Evolutionary conservation across 2,113 vertebrate species (phyloP).

Genomic region (Antechinus stuartii): DNA sequence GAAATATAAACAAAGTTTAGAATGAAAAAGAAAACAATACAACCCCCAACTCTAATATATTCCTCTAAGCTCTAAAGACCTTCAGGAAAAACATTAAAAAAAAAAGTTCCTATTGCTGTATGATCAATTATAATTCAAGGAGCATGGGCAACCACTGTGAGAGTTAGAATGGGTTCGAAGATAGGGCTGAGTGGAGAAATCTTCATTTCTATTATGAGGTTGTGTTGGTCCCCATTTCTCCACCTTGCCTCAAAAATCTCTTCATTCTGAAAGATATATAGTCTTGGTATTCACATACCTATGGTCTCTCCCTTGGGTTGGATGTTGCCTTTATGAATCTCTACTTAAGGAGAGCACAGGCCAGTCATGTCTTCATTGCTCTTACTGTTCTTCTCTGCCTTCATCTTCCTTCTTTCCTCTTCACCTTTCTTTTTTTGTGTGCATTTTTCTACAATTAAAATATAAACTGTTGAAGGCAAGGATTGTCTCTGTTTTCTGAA

Average conservation of each 20-base stretch:
- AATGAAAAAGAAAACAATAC: no score
- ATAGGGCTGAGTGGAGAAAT: background rate
- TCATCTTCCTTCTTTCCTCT: background rate
- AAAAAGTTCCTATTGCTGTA: background rate
- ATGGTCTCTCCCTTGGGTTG: background rate
- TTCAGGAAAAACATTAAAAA: background rate
- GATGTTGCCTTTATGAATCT: background rate
- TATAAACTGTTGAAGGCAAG: background rate
- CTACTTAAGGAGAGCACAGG: background rate
- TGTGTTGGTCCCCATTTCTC: background rate
- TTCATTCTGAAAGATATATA: background rate
- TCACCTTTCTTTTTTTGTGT: background rate
- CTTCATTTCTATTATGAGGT: background rate
- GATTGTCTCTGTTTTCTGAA: background rate
- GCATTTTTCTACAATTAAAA: background rate
- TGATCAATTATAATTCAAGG: background rate
- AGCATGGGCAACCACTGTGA: background rate
- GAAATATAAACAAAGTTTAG: no score
- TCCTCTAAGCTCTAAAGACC: background rate
- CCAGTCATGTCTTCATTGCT: background rate
- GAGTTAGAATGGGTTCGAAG: background rate
- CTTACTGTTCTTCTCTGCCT: background rate
- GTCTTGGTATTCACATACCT: background rate
- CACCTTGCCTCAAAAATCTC: background rate
- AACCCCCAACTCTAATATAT: no score